Base-by-base conservation (phyloP, 2,797 vertebrate genomes). In the Morus bassanus region DNA sequence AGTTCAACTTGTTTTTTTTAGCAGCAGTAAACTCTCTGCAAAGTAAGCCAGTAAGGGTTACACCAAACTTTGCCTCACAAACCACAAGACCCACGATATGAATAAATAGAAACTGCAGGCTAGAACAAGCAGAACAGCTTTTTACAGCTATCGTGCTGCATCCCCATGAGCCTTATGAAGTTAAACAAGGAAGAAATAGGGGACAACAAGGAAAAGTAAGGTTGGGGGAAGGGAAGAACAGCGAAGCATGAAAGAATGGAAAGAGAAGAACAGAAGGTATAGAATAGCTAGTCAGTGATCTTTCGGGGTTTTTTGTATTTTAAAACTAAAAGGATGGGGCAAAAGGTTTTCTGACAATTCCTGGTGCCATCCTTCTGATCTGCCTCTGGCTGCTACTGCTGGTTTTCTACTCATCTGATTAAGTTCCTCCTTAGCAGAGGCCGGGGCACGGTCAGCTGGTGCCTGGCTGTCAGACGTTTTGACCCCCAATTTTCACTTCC, bases 51-150 rank as follows among this genome's bases (percentile, higher is more conserved):
- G 63, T 39, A 39, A 95, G 84, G 56, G 86, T 92, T 95, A 93
- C 74, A 86, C 56, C 81, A 96, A 95, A 94, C 92, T 94, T 63
- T 74, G 77, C 70, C 43, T 93, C 75, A 94, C 70, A 93, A 93
- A 93, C 94, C 94, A 92, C 93, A 97, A 86, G 91, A 90, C 67
- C 59, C 81, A 87, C 1, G 2, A 86, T 28, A 85, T 72, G 81
- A 96, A 96, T 92, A 96, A 94, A 94, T 17, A 94, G 80, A 89
- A 96, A 84, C 68, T 80, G 84, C 77, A 89, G 5, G 92, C 30
- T 14, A 86, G 86, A 95, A 94, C 91, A 85, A 93, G 96, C 74
- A 93, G 41, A 88, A 88, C 74, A 17, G 88, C 93, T 93, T 95
- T 93, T 76, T 70, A 84, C 85, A 95, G 83, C 77, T 11, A 73